These are phyloP conservation scores for Crepidodera aurea DNA, from an alignment of 2,888 invertebrate genomes.

Conservation along the genomic window DNA sequence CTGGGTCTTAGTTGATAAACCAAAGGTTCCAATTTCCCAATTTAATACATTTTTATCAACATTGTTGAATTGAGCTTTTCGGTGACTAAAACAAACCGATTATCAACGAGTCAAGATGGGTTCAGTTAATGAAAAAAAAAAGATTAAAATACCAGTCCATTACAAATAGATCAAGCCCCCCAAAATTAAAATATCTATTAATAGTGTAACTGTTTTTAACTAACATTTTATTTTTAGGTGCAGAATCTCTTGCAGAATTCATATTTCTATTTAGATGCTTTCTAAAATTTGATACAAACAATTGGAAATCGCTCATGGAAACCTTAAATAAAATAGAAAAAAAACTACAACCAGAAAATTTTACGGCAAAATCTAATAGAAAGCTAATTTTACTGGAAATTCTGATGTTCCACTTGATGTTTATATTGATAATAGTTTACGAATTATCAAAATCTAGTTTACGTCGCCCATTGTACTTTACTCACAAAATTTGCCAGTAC, in stretches of 20 bases:
- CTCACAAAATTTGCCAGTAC: constrained; percentile 24
- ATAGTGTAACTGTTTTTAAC: too few relatives aligned
- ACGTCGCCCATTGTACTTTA: neutral
- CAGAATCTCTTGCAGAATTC: constrained; percentile 14
- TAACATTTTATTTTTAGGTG: constrained; percentile 17
- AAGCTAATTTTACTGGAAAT: neutral
- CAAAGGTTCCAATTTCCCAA: too few relatives aligned
- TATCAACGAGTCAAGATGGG: too few relatives aligned
- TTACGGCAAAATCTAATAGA: neutral
- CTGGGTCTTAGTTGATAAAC: too few relatives aligned
- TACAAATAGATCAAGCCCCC: too few relatives aligned
- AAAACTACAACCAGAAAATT: neutral
- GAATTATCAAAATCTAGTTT: neutral
- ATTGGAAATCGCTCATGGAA: constrained; percentile 20
- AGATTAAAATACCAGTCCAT: too few relatives aligned
- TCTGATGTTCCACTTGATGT: neutral
- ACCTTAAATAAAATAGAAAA: constrained; percentile 2
- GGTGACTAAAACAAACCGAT: too few relatives aligned
- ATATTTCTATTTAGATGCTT: constrained; percentile 2
- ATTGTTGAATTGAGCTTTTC: too few relatives aligned
- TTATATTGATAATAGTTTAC: neutral
- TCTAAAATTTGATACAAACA: constrained; percentile 1
- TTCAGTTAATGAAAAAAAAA: too few relatives aligned
- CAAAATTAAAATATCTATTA: too few relatives aligned
- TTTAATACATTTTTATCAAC: too few relatives aligned